Percentiles rank a stretch among this genome's conserved stretches.
Conservation (phyloP, 2,888 invertebrate genomes). For the Crepidodera aurea region DNA sequence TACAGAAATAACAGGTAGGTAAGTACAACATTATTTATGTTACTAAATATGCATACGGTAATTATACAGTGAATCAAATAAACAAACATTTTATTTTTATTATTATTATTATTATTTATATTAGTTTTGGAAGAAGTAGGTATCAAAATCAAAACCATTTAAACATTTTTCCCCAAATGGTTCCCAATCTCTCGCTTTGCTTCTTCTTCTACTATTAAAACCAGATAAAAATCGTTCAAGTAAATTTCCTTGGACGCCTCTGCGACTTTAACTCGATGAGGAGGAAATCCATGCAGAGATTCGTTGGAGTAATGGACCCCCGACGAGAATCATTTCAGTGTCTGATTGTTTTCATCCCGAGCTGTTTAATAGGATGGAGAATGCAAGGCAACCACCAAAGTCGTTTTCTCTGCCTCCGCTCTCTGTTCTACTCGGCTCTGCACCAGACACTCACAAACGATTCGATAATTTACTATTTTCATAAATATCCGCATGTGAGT, state of each 20-base stretch:
- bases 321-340: constrained; percentile 62
- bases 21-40: too few relatives aligned
- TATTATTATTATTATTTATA: too few relatives aligned
- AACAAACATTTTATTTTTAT: too few relatives aligned
- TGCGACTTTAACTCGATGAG: constrained; percentile 45
- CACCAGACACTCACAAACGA: constrained; percentile 57
- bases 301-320: constrained; percentile 61
- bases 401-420: constrained; percentile 34
- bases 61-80: too few relatives aligned
- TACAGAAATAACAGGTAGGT: too few relatives aligned
- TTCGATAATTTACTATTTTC: constrained; percentile 55
- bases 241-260: constrained; percentile 31
- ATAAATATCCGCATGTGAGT: constrained; percentile 44
- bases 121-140: too few relatives aligned
- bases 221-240: too few relatives aligned
- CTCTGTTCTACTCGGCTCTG: constrained; percentile 40
- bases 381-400: constrained; percentile 32
- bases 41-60: too few relatives aligned
- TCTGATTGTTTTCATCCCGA: constrained; percentile 62
- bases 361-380: constrained; percentile 59
- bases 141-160: too few relatives aligned
- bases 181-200: too few relatives aligned
- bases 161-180: too few relatives aligned
- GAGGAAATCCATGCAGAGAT: constrained; percentile 50
- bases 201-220: too few relatives aligned